Evolutionary conservation across 2,797 vertebrate genomes (phyloP).

Genomic region (Taeniopygia guttata): DNA sequence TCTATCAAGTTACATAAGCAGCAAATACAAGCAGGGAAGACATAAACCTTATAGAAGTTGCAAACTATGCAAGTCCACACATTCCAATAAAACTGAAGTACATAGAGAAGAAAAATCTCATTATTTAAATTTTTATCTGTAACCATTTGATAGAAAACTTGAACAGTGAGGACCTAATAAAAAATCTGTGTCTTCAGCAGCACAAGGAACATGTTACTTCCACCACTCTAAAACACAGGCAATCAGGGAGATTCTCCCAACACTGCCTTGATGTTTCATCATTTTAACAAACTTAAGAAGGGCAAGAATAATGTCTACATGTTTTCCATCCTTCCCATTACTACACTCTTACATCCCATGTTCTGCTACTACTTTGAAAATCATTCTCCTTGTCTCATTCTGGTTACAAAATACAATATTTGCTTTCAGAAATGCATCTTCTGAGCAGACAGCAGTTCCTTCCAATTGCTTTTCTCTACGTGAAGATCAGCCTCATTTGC

Average conservation of each 20-base stretch:
- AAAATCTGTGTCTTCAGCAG: background rate
- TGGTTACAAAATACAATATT: background rate
- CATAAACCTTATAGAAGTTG: background rate
- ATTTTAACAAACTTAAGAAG: background rate
- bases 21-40: background rate
- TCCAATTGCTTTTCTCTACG: background rate
- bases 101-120: background rate
- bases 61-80: background rate
- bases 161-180: background rate
- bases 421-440: background rate
- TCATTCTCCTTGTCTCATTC: background rate
- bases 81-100: background rate
- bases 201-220: background rate
- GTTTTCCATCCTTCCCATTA: background rate
- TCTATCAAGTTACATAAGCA: background rate
- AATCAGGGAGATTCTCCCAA: background rate
- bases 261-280: background rate
- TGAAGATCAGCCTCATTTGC: background rate
- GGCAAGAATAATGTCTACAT: background rate
- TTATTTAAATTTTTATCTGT: background rate
- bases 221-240: background rate
- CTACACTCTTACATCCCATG: background rate
- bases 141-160: background rate
- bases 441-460: background rate
- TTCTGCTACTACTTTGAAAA: background rate